These are phyloP conservation scores for Cettia cetti DNA, from an alignment of 2,113 vertebrate species.

Conservation along the genomic window DNA sequence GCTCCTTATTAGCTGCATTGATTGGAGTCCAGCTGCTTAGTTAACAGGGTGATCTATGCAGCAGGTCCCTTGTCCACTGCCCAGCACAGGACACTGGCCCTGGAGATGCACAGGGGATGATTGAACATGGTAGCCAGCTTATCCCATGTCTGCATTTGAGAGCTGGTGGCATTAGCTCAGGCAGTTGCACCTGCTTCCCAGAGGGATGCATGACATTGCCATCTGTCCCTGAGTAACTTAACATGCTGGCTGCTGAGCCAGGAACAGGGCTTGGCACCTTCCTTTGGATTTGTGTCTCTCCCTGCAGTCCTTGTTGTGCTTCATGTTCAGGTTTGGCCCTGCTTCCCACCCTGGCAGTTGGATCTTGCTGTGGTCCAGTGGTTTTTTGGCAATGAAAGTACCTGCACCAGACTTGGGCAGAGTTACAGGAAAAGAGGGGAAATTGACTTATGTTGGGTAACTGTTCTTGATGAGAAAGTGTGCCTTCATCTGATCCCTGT, in stretches of 20 bases:
- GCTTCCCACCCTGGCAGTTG: not conserved
- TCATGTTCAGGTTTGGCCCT: not conserved
- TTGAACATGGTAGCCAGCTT: not conserved
- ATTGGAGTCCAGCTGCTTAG: not conserved
- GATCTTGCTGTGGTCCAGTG: not conserved
- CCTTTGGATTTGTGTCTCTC: not conserved
- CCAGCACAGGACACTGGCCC: not conserved
- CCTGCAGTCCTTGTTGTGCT: not conserved
- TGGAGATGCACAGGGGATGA: too few relatives aligned
- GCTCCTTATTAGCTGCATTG: not conserved
- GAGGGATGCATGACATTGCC: not conserved
- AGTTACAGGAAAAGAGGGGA: not conserved
- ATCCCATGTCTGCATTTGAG: accelerated
- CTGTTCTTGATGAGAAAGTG: accelerated
- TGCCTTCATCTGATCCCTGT: not conserved
- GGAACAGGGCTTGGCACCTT: not conserved
- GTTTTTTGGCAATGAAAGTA: not conserved
- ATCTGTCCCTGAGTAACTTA: not conserved
- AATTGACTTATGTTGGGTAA: accelerated
- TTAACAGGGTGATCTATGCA: accelerated
- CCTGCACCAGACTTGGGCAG: not conserved
- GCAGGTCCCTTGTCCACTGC: not conserved
- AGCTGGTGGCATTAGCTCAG: not conserved
- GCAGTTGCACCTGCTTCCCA: not conserved
- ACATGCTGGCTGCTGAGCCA: not conserved